Base-by-base conservation (phyloP, 2,888 invertebrate species). In the Aethes cnicana region DNA sequence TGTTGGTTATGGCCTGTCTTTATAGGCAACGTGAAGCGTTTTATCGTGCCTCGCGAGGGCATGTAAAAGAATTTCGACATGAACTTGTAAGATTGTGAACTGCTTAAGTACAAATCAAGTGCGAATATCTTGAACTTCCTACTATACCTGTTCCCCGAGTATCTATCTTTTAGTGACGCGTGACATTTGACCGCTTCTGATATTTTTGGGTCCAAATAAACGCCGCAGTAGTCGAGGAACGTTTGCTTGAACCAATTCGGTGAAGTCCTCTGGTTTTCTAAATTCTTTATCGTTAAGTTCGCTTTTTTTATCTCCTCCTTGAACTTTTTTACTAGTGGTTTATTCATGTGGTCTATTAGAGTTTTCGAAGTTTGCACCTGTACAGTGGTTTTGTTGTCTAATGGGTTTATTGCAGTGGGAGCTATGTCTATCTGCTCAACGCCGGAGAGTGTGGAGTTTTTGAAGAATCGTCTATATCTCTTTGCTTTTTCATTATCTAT, bases 1-100 rank as follows among this genome's bases (percentile, higher is more conserved):
- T 36, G 16, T 1, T 8, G 8, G 7, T 50, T 50, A 1, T 28
- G 8, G 1, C 49, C 49, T 2, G 49, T 30, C 8, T 36, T 50
- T 4, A 43, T 28, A 0, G 49, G 43, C n/a, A 16, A n/a, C 4
- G 36, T 35, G 16, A 28, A 21, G 1, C 49, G 25, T 4, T 17
- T 9, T 1, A 43, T 16, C 7, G 49, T 50, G 0, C 14, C 17
- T 7, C 17, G 35, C 4, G 43, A 43, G 0, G 49, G 49, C 5
- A 50, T 12, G 30, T 36, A 36, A 28, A 50, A 50, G 28, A 50
- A 36, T 30, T 43, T 26, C 23, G 42, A 28, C 3, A 50, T 18
- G 8, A 50, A 50, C 21, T 12, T 36, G 21, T 50, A 50, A 0
- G 43, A 36, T n/a, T 43, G 43, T 7, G 43, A 28, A 21, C 36